Base-by-base conservation (phyloP, 2,113 vertebrate species). In the Pollachius pollachius region DNA sequence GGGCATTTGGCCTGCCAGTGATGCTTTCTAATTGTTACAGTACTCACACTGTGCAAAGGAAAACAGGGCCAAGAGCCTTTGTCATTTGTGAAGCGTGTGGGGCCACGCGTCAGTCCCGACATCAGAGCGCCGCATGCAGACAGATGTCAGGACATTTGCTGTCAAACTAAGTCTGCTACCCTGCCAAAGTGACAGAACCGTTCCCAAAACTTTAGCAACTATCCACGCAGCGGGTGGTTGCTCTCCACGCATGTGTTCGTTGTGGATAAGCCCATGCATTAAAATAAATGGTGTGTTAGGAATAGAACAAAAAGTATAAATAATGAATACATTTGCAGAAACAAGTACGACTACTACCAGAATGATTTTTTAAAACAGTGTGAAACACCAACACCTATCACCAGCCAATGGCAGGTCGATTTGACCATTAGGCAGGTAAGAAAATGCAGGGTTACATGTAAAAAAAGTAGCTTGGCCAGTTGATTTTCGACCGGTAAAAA, bases 61-160 rank as follows among this genome's bases (percentile, higher is more conserved):
- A 84, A 89, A 84, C 80, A 76, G 76, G 63, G 90, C 90, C 89
- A 90, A 89, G 83, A 83, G 87, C 89, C 90, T 92, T 93, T 92
- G 91, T 93, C 90, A 89, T 87, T 83, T 89, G 77, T 82, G 89
- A 87, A 88, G 81, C 87, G 88, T 84, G 82, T 67, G 77, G 83
- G 87, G 85, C 85, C 87, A 85, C 71, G 74, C 85, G 81, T 83
- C 78, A 79, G 83, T 76, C 87, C 83, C 11, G 81, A 85, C 87
- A 89, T 87, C 85, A 85, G 87, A 89, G 86, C 80, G 66, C 15
- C 60, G 78, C 81, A 81, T 72, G 70, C 79, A 86, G 90, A 85
- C 91, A 92, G 90, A 92, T 92, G 91, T 89, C 86, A 80, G 89
- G 87, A 90, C 90, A 90, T 91, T 91, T 88, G 87, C 85, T 91